Conservation (phyloP, 2,113 vertebrate genomes). For the Hystrix cristata region DNA sequence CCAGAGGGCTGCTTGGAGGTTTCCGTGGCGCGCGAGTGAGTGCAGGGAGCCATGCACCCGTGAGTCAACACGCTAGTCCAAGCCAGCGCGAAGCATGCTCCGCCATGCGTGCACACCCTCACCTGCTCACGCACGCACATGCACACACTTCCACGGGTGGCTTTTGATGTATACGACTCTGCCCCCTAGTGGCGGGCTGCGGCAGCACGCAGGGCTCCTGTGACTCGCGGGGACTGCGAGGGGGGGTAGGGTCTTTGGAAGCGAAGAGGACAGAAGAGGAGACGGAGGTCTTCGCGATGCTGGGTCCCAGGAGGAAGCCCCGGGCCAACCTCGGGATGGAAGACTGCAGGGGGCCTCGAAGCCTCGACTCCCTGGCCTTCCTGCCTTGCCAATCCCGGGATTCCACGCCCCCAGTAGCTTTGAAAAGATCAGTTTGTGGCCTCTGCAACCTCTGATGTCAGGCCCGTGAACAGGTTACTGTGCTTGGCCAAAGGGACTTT, state of each 20-base stretch:
- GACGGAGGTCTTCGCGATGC: background rate
- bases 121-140: background rate
- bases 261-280: background rate
- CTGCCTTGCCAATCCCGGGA: background rate
- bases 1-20: no score
- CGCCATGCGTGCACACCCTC: background rate
- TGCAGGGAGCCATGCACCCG: background rate
- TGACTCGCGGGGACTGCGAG: background rate
- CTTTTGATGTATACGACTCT: conserved; percentile 61
- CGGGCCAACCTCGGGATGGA: background rate
- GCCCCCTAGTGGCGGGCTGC: conserved; percentile 74
- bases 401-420: background rate
- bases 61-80: background rate
- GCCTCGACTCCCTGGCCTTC: background rate
- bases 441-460: background rate
- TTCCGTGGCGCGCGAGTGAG: no score
- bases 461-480: background rate
- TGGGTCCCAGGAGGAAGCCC: background rate
- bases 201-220: background rate
- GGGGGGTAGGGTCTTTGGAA: background rate
- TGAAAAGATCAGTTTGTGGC: background rate
- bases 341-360: background rate
- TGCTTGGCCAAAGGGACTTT: background rate
- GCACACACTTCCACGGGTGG: background rate
- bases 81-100: background rate